Conservation (phyloP, 2,113 vertebrate species). For the Propithecus coquereli region DNA sequence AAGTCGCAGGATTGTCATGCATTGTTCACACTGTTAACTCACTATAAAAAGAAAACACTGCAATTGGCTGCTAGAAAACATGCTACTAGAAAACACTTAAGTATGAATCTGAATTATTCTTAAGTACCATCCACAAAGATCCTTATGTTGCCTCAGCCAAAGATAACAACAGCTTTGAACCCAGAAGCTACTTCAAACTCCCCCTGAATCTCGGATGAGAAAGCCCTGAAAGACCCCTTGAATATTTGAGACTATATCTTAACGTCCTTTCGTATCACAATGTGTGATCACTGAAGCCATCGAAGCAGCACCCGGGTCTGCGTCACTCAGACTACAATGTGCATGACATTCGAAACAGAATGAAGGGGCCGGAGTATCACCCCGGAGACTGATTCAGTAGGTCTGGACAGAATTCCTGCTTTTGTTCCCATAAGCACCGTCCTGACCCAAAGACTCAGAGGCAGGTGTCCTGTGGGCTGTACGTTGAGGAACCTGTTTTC, state of each 20-base stretch:
- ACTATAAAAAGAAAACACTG: conserved; percentile 46
- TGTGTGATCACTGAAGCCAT: not conserved
- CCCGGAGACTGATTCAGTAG: not conserved
- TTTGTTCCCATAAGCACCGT: not conserved
- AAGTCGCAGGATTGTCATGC: conserved; percentile 48
- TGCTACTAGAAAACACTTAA: not conserved
- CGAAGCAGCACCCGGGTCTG: not conserved
- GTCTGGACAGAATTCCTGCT: not conserved
- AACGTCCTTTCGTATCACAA: not conserved
- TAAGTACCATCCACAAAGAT: not conserved
- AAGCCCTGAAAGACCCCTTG: not conserved
- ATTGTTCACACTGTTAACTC: conserved; percentile 46
- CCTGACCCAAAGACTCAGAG: not conserved
- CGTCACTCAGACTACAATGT: not conserved
- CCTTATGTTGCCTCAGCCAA: not conserved
- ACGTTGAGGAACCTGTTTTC: not conserved
- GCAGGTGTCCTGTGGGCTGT: not conserved
- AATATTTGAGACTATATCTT: not conserved
- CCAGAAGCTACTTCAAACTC: not conserved
- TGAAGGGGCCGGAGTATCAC: not conserved
- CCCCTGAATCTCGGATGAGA: not conserved
- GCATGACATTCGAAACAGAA: not conserved
- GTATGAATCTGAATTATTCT: not conserved
- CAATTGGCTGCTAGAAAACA: conserved; percentile 41
- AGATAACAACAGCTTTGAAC: conserved; percentile 40